Base-by-base conservation (phyloP, 2,888 invertebrate species). In the Julus scanicus region DNA sequence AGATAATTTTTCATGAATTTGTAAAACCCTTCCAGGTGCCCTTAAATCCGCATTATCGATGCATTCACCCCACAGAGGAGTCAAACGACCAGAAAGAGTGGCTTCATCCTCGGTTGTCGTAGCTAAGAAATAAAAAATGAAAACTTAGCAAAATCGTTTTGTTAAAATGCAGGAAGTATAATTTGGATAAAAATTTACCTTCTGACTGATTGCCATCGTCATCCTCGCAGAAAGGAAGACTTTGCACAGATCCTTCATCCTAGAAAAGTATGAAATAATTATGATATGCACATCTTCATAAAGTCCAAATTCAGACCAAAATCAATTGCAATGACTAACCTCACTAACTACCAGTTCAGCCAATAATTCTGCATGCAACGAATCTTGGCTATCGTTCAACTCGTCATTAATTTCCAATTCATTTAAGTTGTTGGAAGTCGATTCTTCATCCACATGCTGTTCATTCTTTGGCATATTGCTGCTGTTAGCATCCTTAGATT, bases 1-100 rank as follows among this genome's bases (percentile, higher is more conserved):
- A 0, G 97, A 97, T 0, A 99, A 93, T 92, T 98, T 99, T 90
- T 98, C 97, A 92, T 98, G 98, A 84, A 99, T 93, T 90, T 98
- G 97, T 89, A 97, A 95, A 0, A 97, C 98, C 88, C 98, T 94
- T 87, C 97, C 98, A 0, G 99, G 98, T 92, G 97, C 96, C n/a
- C 98, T 94, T 0, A 89, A 1, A 96, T 96, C 90, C 96, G 92
- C 9, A 86, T 91, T 91, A 90, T 97, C 96, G 89, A 97, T 95
- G 20, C 97, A 93, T 90, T 98, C 98, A 0, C 96, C 96, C 96
- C 96, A 96, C 2, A 96, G 95, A 95, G 86, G 86, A 63, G 88
- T 48, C 44, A 88, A 48, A 57, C 86, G 53, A 44, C 86, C 71
- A 40, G 37, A 44, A 84, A 87, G 57, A n/a, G 40, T 85, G 17